phyloP scores from a whole-genome alignment of 2,797 vertebrate genomes.

The Schizopygopsis pylzovi region DNA sequence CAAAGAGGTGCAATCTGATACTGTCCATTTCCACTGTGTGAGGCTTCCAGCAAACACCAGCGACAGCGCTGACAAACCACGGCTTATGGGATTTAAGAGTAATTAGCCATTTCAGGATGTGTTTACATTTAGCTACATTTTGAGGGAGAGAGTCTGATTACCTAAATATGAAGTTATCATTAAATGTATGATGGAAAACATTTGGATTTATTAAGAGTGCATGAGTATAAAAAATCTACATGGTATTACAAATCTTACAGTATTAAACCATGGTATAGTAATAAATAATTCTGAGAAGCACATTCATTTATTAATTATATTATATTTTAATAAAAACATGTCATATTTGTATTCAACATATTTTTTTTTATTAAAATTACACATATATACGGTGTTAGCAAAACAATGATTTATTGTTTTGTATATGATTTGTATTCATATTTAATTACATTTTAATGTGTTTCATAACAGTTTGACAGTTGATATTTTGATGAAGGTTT shows the following conservation, averaged over 20 bases:
- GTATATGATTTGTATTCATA: neutral
- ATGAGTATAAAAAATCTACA: neutral
- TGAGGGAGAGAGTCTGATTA: neutral
- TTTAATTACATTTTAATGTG: neutral
- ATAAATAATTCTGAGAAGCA: neutral
- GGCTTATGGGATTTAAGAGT: constrained; percentile 21
- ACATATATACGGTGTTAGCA: neutral
- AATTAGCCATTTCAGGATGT: constrained; percentile 13
- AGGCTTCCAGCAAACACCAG: constrained; percentile 51
- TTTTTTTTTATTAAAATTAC: neutral
- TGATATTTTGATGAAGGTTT: neutral
- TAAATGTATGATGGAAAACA: neutral
- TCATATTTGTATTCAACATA: neutral
- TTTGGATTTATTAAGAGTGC: neutral
- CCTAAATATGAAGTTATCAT: neutral
- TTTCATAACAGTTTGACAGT: neutral
- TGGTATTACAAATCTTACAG: neutral
- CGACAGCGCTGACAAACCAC: constrained; percentile 46
- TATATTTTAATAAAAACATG: neutral
- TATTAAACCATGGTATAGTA: neutral
- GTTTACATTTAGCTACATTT: constrained; percentile 2
- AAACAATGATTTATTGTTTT: neutral
- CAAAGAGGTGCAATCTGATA: constrained; percentile 78
- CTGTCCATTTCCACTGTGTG: constrained; percentile 65
- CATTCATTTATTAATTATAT: neutral